Percentiles rank a stretch among this genome's conserved stretches.
phyloP scores from a whole-genome alignment of 2,797 vertebrate species.

The Karalla daura region DNA sequence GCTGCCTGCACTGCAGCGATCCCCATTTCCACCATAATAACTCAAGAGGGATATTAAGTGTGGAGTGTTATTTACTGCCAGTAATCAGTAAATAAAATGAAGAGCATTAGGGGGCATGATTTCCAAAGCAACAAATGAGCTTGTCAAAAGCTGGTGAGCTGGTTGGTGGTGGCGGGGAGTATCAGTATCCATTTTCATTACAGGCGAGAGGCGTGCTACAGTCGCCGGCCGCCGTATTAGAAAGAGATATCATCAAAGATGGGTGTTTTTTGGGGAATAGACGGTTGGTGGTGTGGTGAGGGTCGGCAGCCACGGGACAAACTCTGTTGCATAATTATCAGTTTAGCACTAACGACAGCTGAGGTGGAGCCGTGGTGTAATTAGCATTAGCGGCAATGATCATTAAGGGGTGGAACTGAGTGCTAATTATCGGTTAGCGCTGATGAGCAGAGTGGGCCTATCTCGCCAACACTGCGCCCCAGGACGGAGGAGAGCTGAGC shows the following conservation, averaged over 20 bases:
- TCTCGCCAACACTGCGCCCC: constrained; percentile 62
- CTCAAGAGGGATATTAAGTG: constrained; percentile 67
- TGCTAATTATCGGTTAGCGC: constrained; percentile 81
- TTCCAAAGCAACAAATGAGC: constrained; percentile 73
- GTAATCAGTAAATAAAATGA: constrained; percentile 78
- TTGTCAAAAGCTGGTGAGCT: constrained; percentile 63
- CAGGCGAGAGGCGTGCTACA: constrained; percentile 16
- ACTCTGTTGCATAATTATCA: constrained; percentile 69
- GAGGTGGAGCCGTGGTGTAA: constrained; percentile 77
- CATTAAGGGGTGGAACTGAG: constrained; percentile 81
- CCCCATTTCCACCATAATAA: constrained; percentile 58
- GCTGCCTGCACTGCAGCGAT: constrained; percentile 38
- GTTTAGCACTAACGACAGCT: constrained; percentile 69
- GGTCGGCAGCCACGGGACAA: constrained; percentile 61
- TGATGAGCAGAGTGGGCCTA: constrained; percentile 77
- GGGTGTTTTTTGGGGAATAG: constrained; percentile 2
- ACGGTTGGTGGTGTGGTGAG: constrained; percentile 29
- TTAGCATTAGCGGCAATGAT: constrained; percentile 83
- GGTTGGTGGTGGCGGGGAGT: constrained; percentile 34
- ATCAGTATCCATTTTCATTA: constrained; percentile 60
- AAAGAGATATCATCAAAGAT: constrained; percentile 47
- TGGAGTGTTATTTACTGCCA: constrained; percentile 67
- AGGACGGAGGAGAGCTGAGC: constrained; percentile 59
- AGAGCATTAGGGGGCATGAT: constrained; percentile 65
- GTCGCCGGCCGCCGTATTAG: constrained; percentile 33